Percentiles rank a stretch among this genome's conserved stretches.
Conservation (phyloP, 2,113 vertebrate species). For the Epinephelus lanceolatus region DNA sequence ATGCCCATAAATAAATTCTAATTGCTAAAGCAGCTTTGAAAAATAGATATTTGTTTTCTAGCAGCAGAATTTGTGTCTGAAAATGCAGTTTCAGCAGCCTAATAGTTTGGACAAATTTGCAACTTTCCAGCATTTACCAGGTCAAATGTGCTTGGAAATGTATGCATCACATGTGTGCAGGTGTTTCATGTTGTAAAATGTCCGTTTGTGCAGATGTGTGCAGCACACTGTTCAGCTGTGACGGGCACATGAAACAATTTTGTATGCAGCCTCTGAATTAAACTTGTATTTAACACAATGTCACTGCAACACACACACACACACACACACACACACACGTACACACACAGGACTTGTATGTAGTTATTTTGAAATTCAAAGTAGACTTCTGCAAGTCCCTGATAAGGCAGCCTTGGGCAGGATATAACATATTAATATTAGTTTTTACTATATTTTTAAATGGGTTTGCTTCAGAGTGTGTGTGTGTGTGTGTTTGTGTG, state of each 20-base stretch:
- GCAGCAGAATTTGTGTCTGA: background rate
- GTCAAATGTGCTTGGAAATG: conserved; percentile 30
- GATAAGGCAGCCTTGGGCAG: conserved; percentile 71
- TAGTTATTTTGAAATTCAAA: conserved; percentile 76
- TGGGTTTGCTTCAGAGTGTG: conserved; percentile 37
- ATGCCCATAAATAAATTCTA: background rate
- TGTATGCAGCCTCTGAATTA: conserved; percentile 22
- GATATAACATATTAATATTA: conserved; percentile 64
- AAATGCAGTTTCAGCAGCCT: conserved; percentile 37
- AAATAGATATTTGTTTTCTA: conserved; percentile 28
- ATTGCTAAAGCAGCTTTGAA: conserved; percentile 7
- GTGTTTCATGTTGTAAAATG: conserved; percentile 1
- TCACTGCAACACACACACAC: conserved; percentile 18
- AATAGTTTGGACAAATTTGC: background rate
- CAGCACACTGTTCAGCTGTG: conserved; percentile 18
- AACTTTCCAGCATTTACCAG: background rate
- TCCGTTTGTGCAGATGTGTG: conserved; percentile 13
- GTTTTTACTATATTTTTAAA: conserved; percentile 56
- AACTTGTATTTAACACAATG: conserved; percentile 40
- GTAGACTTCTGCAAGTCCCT: conserved; percentile 59
- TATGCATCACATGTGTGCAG: background rate
- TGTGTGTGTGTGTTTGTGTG: conserved; percentile 1
- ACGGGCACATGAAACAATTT: conserved; percentile 20
- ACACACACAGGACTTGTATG: conserved; percentile 27
- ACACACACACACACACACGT: conserved; percentile 26